Evolutionary conservation across 2,888 invertebrate genomes (phyloP).

Genomic region (Tigriopus californicus): DNA sequence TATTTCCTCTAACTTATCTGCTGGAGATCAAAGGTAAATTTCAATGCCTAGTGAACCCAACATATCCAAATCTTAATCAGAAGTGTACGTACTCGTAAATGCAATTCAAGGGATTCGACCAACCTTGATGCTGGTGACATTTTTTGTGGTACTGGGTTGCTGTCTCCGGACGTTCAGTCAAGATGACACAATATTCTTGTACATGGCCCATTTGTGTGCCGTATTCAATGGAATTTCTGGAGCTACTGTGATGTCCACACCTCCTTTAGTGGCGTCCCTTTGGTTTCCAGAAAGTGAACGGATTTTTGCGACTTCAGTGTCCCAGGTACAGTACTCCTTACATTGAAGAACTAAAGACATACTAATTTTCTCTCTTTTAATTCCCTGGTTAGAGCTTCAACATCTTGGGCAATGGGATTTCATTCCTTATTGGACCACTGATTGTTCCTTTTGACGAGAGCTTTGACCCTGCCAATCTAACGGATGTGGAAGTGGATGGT

Average conservation of each 20-base stretch:
- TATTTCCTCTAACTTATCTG: slow-evolving; percentile 16
- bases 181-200: background rate
- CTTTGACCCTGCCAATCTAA: no score
- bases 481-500: background rate
- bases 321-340: slow-evolving; percentile 4
- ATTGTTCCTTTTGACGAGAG: background rate
- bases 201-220: slow-evolving; percentile 13
- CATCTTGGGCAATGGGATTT: slow-evolving; percentile 6
- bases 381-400: background rate
- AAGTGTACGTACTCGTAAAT: no score
- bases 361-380: no score
- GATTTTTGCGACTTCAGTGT: slow-evolving; percentile 16
- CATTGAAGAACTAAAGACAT: no score
- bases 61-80: no score
- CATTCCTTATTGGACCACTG: background rate
- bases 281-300: slow-evolving; percentile 18
- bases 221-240: slow-evolving; percentile 17
- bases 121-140: no score
- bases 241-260: slow-evolving; percentile 15
- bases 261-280: slow-evolving; percentile 14
- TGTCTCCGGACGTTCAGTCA: background rate
- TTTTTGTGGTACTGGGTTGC: no score
- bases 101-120: no score
- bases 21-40: slow-evolving; percentile 14
- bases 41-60: no score